These are phyloP conservation scores for Tillus elongatus DNA, from an alignment of 2,888 invertebrate genomes.

Conservation along the genomic window DNA sequence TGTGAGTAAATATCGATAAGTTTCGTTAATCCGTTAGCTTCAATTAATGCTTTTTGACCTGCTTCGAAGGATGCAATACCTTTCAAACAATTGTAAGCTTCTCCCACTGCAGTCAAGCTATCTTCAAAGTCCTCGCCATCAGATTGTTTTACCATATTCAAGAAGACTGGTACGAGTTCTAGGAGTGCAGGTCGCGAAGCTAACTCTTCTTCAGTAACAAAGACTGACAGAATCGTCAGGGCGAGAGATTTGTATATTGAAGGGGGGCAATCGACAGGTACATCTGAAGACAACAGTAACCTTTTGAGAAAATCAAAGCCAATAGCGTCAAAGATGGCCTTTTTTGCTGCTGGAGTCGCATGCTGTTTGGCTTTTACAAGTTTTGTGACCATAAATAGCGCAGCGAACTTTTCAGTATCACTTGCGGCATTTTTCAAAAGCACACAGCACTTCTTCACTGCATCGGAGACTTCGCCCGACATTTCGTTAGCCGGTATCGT, in stretches of 20 bases:
- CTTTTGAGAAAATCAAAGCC: conserved; percentile 80
- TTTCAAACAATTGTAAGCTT: conserved; percentile 75
- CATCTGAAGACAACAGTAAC: conserved; percentile 62
- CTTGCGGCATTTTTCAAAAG: conserved; percentile 70
- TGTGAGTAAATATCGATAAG: conserved; percentile 81
- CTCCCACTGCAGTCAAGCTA: conserved; percentile 76
- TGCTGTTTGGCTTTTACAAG: conserved; percentile 77
- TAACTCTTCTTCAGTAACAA: conserved; percentile 72
- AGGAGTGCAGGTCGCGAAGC: conserved; percentile 78
- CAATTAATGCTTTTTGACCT: conserved; percentile 70
- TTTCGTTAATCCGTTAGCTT: conserved; percentile 68
- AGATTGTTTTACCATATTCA: conserved; percentile 74
- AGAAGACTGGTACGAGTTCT: conserved; percentile 69
- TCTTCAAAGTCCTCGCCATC: conserved; percentile 81
- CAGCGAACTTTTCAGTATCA: conserved; percentile 88
- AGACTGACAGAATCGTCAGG: conserved; percentile 75
- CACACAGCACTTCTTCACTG: conserved; percentile 74
- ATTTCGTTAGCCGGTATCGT: too few relatives aligned
- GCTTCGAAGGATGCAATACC: conserved; percentile 69
- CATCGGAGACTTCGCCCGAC: conserved; percentile 57
- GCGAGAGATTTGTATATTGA: conserved; percentile 87
- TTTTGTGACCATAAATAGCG: conserved; percentile 85
- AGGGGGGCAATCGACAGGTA: conserved; percentile 81
- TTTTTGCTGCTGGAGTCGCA: conserved; percentile 61
- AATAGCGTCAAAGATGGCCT: conserved; percentile 78